Base-by-base conservation (phyloP, 2,888 invertebrate genomes). In the Acronicta leporina region DNA sequence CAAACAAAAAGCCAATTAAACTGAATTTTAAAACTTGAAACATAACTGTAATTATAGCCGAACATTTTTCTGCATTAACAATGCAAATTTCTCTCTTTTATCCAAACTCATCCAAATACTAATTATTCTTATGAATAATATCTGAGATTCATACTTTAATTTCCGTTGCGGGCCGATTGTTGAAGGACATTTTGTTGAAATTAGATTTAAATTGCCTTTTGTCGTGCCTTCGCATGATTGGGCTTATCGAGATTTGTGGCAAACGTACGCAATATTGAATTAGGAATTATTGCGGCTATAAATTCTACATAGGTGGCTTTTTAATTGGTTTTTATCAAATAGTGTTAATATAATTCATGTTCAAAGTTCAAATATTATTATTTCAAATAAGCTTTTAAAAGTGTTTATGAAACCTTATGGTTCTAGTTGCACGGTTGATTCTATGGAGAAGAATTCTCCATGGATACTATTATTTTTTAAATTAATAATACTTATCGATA, bases 141-240 rank as follows among this genome's bases (percentile, higher is more conserved):
- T 84, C 83, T 73, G 77, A 68, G 82, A 85, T 86, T 84, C 79
- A 75, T 82, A 81, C 79, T 85, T 87, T 87, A 88, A 89, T 89
- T 88, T 89, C 88, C 89, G 82, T 71, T 80, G 75, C 70, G 4
- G n/a, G 78, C 76, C 73, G 73, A 84, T 85, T 83, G 80, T 84
- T 81, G 70, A 67, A 62, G 74, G 75, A 70, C 79, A 75, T 84
- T 85, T 84, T 75, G 77, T 65, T 77, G 66, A 71, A 86, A 86
- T 85, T 84, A 83, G 81, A 80, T 87, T 86, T 84, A 84, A 88
- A 90, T 89, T 86, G 81, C 83, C 79, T 86, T 88, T 87, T 89
- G 85, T 83, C 87, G 86, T 87, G 87, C 75, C 77, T 83, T 79
- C 81, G 79, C 73, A 73, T 86, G 86, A 84, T 85, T 83, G 80